Conservation (phyloP, 2,888 invertebrate species). For the Tachystola acroxantha region DNA sequence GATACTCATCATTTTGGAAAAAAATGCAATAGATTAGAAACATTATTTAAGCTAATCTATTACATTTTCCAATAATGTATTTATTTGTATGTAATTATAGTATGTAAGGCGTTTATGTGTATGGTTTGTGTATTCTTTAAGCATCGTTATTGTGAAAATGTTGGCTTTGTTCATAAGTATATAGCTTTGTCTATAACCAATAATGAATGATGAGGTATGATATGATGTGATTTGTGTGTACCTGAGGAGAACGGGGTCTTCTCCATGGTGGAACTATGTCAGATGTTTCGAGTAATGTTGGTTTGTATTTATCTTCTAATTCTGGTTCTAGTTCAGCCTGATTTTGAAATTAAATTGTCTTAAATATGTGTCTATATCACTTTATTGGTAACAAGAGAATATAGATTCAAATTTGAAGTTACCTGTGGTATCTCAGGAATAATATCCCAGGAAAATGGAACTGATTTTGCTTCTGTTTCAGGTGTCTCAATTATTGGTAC, state of each 20-base stretch:
- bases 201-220: too few relatives aligned
- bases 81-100: too few relatives aligned
- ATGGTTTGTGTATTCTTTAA: too few relatives aligned
- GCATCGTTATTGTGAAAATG: too few relatives aligned
- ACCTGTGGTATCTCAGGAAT: conserved; percentile 74
- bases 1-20: too few relatives aligned
- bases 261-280: conserved; percentile 53
- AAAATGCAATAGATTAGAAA: too few relatives aligned
- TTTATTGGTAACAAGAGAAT: neutral
- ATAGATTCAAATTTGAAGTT: conserved; percentile 14
- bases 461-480: conserved; percentile 41
- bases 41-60: too few relatives aligned
- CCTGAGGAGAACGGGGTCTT: conserved; percentile 61
- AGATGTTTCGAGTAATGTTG: conserved; percentile 57
- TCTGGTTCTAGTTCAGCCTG: conserved; percentile 70
- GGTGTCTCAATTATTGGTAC: conserved; percentile 46
- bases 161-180: too few relatives aligned
- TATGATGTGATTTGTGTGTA: conserved; percentile 30
- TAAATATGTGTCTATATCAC: conserved; percentile 5
- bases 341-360: conserved; percentile 22
- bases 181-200: too few relatives aligned
- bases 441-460: conserved; percentile 64
- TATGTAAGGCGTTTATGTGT: too few relatives aligned
- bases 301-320: conserved; percentile 60
- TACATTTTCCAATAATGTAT: too few relatives aligned